These are phyloP conservation scores for Tricholaema leucomelas DNA, from an alignment of 2,113 vertebrate species.

Conservation along the genomic window DNA sequence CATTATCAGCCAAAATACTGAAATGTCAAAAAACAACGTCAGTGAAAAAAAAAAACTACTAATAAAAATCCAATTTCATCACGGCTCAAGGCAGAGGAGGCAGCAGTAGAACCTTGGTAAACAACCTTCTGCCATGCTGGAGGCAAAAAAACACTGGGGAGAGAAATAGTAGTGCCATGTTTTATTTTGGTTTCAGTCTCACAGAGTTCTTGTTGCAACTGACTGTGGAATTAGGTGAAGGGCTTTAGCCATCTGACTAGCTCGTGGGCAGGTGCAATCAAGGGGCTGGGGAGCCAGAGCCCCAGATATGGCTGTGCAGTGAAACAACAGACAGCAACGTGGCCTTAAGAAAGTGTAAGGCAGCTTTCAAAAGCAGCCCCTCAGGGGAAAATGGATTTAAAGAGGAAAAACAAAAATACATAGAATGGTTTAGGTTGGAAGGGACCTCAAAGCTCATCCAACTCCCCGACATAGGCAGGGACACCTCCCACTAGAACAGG, in stretches of 20 bases:
- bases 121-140: not conserved
- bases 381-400: not conserved
- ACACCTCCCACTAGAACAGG: too few relatives aligned
- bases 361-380: constrained; percentile 1
- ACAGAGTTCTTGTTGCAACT: not conserved
- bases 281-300: not conserved
- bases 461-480: too few relatives aligned
- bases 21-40: constrained; percentile 54
- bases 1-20: constrained; percentile 16
- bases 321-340: constrained; percentile 6
- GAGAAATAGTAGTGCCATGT: not conserved
- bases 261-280: not conserved
- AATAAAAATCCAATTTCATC: constrained; percentile 27
- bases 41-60: constrained; percentile 27
- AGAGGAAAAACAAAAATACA: not conserved
- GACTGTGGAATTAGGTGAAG: not conserved
- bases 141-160: not conserved
- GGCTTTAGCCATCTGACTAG: not conserved
- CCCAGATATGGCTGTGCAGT: not conserved
- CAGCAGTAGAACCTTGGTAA: constrained; percentile 43
- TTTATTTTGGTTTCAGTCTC: not conserved
- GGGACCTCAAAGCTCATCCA: not conserved
- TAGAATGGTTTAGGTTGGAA: too few relatives aligned
- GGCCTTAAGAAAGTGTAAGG: not conserved
- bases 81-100: not conserved